Base-by-base conservation (phyloP, 92 coral and sea anemone genomes). In the Nematostella vectensis region DNA sequence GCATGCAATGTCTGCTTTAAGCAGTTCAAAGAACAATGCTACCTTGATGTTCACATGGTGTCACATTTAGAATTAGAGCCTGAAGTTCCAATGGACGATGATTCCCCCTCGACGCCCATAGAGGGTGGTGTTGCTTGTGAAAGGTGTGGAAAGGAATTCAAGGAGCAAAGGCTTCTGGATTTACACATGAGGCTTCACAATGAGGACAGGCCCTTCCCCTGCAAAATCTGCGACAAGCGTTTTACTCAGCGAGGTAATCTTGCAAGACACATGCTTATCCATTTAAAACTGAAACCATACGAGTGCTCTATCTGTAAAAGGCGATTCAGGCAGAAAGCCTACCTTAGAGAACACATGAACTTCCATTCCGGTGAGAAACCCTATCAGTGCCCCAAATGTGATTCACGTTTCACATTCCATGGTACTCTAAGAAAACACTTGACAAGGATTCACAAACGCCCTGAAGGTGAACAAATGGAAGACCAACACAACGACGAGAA, bases 131-230 rank as follows among this genome's bases (percentile, higher is more conserved):
- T 16, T 16, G 29, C 23, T 13, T 51, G 57, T 24, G 13, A 11
- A 15, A 4, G 3, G 3, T 51, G 57, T 15, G 57, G 57, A 4
- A 51, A 51, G 29, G 13, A 17, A 17, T 51, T 51, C 27, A 10
- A 28, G 3, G 29, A 9, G 24, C 18, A 3, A n/a, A 11, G 25
- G 3, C 23, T 18, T 17, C 28, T 51, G 28, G 29, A 51, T n/a
- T 16, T 19, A 17, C 57, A 51, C 27, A 3, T 16, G 2, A 17
- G 23, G 15, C 8, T 51, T 4, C 57, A 51, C 27, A 51, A 2
- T 4, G 29, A 28, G 25, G 57, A 51, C 8, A 51, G 28, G 57
- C 57, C 57, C 2, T 51, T 16, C 29, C 25, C 18, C 16, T 51
- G 57, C 57, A 4, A 16, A 2, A 4, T 19, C 6, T 51, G 57